Evolutionary conservation across 2,113 vertebrate species (phyloP), one percentile per base, ranked within the genome.

Genomic region (Trichechus manatus): DNA sequence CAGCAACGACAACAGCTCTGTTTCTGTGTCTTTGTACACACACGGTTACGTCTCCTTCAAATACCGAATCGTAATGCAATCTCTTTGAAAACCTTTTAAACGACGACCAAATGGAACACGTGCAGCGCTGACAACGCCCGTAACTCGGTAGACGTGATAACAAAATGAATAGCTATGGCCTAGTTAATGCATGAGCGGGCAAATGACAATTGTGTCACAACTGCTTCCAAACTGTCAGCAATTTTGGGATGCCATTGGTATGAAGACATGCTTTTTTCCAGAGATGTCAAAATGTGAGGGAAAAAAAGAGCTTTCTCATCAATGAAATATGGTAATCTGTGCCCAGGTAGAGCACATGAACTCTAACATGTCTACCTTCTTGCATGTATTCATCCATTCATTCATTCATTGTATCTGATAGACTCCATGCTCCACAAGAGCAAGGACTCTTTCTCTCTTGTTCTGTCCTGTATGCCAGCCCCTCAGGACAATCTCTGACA

Each of bases 31-130:
- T 22, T 78, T 20, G 64, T 56, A 47, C 44, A 33, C 27, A 93
- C 29, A 39, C 14, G 70, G 68, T 56, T 78, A 82, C n/a, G 59
- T 47, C 78, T 93, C 63, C 39, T 83, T 93, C 14, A 50, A 83
- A 79, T 39, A 44, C 53, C 66, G 83, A 61, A 23, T 83, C 75
- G 59, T 42, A 83, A n/a, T 47, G 3, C 63, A 86, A n/a, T 89
- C 53, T 75, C 94, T 91, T 63, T 78, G 31, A 90, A 92, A 87
- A n/a, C 44, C 77, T 31, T 84, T 97, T 81, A 81, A 85, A 74
- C 92, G 72, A 14, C 87, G 80, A 4, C 94, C 93, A 87, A 75
- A 53, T 33, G 80, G 70, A 87, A 68, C 25, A 77, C 5, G 2
- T 78, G 3, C 19, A 9, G 36, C 79, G 39, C 39, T 25, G 89